Evolutionary conservation across 2,113 vertebrate species (phyloP), one percentile per base, ranked within the genome.

Genomic region (Mesitornis unicolor): DNA sequence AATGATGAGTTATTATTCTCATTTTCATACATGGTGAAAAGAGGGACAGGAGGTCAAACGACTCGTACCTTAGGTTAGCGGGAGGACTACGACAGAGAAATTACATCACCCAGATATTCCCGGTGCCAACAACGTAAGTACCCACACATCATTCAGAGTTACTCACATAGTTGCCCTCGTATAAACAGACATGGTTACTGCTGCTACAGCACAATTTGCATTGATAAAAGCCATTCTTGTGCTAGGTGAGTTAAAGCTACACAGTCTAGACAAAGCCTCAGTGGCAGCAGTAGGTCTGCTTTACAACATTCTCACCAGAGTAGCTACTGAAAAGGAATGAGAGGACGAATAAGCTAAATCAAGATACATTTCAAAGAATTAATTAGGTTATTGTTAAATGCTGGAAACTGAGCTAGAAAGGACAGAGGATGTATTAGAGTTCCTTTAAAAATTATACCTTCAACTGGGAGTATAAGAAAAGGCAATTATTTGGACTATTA

Each of bases 1-100:
- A 97, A 95, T 68, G 86, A 91, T 7, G 16, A 84, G 84, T 84
- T 90, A 85, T 91, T 95, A 92, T 53, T 87, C 69, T n/a, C 36
- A 31, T 75, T 96, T 93, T 94, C 81, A 94, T 31, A 50, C 12
- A 16, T 2, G 20, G 64, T 77, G 86, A 87, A 89, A 67, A 64
- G 64, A 88, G 79, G 79, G 24, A 92, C 36, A 88, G 71, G 74
- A 90, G 88, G 94, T 90, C 64, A 95, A 91, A 28, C 28, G 65
- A 64, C 43, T 92, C 5, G 11, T 73, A 86, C 40, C 22, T 81
- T 75, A 81, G 76, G 86, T 95, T 88, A 92, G 69, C 3, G 5
- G 48, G 31, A 95, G 68, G 43, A 84, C 60, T 71, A 18, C 11
- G 79, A 73, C 79, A 90, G 33, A 38, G 50, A 73, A 90, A 29